Conservation (phyloP, 2,797 vertebrate species). For the Rachycentron canadum region DNA sequence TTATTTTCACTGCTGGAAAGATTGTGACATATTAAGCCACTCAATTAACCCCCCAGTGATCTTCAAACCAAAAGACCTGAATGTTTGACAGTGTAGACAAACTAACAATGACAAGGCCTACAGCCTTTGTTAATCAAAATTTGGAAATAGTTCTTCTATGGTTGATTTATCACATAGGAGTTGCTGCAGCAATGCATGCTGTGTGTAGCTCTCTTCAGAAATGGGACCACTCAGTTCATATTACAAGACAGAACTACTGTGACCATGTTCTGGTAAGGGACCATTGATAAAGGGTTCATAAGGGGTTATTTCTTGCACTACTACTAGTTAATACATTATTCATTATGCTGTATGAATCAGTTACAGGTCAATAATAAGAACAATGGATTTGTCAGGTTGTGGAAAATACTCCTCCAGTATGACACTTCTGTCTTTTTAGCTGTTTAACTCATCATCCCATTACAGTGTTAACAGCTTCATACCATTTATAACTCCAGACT, state of each 20-base stretch:
- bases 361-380: background rate
- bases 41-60: slow-evolving; percentile 30
- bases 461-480: background rate
- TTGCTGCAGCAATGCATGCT: slow-evolving; percentile 22
- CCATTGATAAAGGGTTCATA: background rate
- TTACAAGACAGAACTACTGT: slow-evolving; percentile 17
- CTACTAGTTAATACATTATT: background rate
- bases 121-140: slow-evolving; percentile 37
- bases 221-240: slow-evolving; percentile 22
- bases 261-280: background rate
- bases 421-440: background rate
- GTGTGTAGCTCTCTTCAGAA: slow-evolving; percentile 29
- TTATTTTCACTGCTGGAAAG: slow-evolving; percentile 32
- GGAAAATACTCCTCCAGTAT: background rate
- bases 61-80: slow-evolving; percentile 27
- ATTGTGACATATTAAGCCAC: slow-evolving; percentile 27
- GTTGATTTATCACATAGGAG: slow-evolving; percentile 24
- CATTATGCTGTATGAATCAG: background rate
- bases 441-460: background rate
- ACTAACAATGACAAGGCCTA: slow-evolving; percentile 25
- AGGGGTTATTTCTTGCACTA: background rate
- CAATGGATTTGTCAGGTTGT: background rate
- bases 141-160: slow-evolving; percentile 21
- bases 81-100: slow-evolving; percentile 16
- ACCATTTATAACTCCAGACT: background rate